These are phyloP conservation scores for Galerucella calmariensis DNA, from an alignment of 2,888 invertebrate species.

Conservation along the genomic window DNA sequence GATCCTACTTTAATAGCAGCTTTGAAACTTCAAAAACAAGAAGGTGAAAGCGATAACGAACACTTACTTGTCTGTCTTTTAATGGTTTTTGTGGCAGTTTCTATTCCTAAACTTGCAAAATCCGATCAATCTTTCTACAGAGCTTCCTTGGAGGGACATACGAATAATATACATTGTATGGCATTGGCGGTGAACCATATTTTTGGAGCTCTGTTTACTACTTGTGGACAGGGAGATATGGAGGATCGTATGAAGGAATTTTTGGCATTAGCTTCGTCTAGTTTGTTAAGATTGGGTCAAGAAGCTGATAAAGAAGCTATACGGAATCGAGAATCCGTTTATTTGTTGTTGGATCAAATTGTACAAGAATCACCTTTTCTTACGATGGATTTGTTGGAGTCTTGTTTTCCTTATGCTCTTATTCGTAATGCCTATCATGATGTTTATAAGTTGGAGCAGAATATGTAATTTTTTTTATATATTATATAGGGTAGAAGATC, in stretches of 20 bases:
- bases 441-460: constrained; percentile 90
- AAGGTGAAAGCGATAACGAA: constrained; percentile 82
- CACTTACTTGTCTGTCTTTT: constrained; percentile 93
- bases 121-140: constrained; percentile 90
- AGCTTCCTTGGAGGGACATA: constrained; percentile 90
- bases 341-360: constrained; percentile 94
- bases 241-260: constrained; percentile 98
- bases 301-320: constrained; percentile 95
- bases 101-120: constrained; percentile 92
- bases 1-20: constrained; percentile 95
- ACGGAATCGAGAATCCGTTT: constrained; percentile 95
- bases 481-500: background rate
- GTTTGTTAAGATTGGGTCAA: constrained; percentile 91
- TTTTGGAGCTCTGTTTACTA: constrained; percentile 95
- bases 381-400: constrained; percentile 98
- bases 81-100: constrained; percentile 99
- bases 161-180: constrained; percentile 99
- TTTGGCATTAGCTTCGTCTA: constrained; percentile 91
- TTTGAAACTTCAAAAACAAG: constrained; percentile 87
- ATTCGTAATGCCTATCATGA: constrained; percentile 98
- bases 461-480: constrained; percentile 60
- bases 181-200: constrained; percentile 95
- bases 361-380: constrained; percentile 98
- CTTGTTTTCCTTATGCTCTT: constrained; percentile 98
- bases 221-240: constrained; percentile 95